Evolutionary conservation across 2,113 vertebrate genomes (phyloP).

Genomic region (Hyla sarda): DNA sequence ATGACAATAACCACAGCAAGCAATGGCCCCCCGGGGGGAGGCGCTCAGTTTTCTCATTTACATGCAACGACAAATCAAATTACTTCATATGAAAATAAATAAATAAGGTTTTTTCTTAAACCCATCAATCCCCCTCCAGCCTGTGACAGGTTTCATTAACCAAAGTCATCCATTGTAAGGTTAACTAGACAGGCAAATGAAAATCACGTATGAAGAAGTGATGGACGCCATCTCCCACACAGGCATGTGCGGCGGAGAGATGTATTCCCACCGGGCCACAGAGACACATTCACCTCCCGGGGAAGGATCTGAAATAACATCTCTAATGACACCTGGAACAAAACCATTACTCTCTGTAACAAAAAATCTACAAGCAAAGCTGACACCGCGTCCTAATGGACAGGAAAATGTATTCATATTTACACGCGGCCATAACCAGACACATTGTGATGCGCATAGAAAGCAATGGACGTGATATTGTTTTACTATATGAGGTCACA

Average conservation of each 20-base stretch:
- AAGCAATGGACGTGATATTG: neutral
- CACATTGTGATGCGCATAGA: neutral
- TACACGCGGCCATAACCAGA: neutral
- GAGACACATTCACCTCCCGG: neutral
- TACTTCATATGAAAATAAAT: constrained; percentile 33
- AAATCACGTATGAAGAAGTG: constrained; percentile 18
- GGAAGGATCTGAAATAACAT: constrained; percentile 15
- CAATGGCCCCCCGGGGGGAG: neutral
- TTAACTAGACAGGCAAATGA: constrained; percentile 45
- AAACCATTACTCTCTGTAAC: neutral
- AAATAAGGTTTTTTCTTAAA: constrained; percentile 26
- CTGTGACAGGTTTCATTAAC: constrained; percentile 42
- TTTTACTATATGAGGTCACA: neutral
- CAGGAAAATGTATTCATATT: neutral
- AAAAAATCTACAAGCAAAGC: neutral
- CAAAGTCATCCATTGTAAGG: constrained; percentile 26
- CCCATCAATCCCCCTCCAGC: constrained; percentile 41
- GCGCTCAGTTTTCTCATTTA: neutral
- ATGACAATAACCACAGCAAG: neutral
- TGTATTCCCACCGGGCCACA: neutral
- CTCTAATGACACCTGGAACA: neutral
- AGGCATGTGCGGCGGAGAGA: constrained; percentile 12
- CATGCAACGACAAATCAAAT: constrained; percentile 37
- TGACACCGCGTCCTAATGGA: neutral
- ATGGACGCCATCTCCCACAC: neutral